These are phyloP conservation scores for Paralichthys olivaceus DNA, from an alignment of 2,113 vertebrate species.

Conservation along the genomic window DNA sequence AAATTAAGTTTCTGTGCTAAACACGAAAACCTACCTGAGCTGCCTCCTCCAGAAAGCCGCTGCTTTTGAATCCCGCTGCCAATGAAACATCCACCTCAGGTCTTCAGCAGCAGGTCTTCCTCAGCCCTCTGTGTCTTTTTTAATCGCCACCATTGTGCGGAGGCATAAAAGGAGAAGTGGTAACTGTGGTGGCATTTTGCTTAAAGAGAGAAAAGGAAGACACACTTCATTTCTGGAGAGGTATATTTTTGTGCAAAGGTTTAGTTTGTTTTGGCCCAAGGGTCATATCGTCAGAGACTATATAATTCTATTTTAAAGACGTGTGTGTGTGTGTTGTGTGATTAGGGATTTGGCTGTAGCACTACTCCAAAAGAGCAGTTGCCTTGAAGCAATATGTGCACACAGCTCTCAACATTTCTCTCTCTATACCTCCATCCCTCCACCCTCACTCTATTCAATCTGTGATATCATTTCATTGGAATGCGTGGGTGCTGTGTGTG, in stretches of 20 bases:
- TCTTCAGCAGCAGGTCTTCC: not conserved
- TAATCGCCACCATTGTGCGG: not conserved
- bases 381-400: slow-evolving; percentile 70
- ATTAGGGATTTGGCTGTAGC: slow-evolving; percentile 55
- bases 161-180: not conserved
- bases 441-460: slow-evolving; percentile 66
- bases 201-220: not conserved
- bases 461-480: slow-evolving; percentile 63
- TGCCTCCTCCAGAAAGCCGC: too few relatives aligned
- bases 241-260: slow-evolving; percentile 11
- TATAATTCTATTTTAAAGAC: slow-evolving; percentile 34
- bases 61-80: not conserved
- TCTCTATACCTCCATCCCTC: slow-evolving; percentile 58
- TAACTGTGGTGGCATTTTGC: not conserved
- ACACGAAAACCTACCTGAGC: not conserved
- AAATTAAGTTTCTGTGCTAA: too few relatives aligned
- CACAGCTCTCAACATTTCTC: slow-evolving; percentile 40
- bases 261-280: slow-evolving; percentile 41
- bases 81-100: not conserved
- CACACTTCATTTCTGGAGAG: not conserved
- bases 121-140: not conserved
- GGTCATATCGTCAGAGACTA: slow-evolving; percentile 13
- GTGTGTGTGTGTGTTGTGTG: slow-evolving; percentile 44
- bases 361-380: slow-evolving; percentile 65
- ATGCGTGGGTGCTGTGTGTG: slow-evolving; percentile 67